Evolutionary conservation across 2,113 vertebrate species (phyloP), one percentile per base, ranked within the genome.

Genomic region (Cairina moschata): DNA sequence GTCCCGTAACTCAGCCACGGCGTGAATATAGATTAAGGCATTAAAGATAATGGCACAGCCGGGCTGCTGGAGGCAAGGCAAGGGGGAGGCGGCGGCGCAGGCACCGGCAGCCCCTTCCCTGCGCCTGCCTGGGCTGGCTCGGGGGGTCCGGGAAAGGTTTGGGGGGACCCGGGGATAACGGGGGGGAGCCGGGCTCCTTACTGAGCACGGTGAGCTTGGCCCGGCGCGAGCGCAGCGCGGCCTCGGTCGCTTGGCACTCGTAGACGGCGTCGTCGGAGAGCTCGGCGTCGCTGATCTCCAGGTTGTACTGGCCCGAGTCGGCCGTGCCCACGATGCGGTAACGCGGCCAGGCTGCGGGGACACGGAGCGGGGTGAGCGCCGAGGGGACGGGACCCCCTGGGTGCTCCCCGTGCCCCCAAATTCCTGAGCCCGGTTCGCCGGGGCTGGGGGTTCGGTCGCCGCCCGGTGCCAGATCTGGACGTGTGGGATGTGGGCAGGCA

Each of bases 231-330:
- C 99, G 98, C 89, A 99, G 98, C 13, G 99, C 99, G 0, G 99
- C 99, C 97, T 99, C 99, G 0, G 99, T 99, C 93, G 99, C 99
- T 96, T 99, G 99, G 97, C 99, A 99, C 98, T 99, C 99, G 3
- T 99, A 99, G 36, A 98, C 97, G 17, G 99, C 99, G 62, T 99
- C 99, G 29, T 99, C 99, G 0, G 99, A 98, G 54, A 99, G 98
- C 87, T 99, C 98, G 0, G 99, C 98, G 0, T 98, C 96, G 13
- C 96, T 98, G 97, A 99, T 99, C 98, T 99, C 99, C 98, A 99
- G 95, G 97, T 99, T 99, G 98, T 99, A 99, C 96, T 99, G 99
- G 9, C 99, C 99, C 1, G 98, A 98, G 11, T 99, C 99, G 1
- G 98, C 97, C 6, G 98, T 98, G 67, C 98, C 98, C 73, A 99